These are phyloP conservation scores for Diogma glabrata DNA, from an alignment of 2,888 invertebrate genomes.

Conservation along the genomic window DNA sequence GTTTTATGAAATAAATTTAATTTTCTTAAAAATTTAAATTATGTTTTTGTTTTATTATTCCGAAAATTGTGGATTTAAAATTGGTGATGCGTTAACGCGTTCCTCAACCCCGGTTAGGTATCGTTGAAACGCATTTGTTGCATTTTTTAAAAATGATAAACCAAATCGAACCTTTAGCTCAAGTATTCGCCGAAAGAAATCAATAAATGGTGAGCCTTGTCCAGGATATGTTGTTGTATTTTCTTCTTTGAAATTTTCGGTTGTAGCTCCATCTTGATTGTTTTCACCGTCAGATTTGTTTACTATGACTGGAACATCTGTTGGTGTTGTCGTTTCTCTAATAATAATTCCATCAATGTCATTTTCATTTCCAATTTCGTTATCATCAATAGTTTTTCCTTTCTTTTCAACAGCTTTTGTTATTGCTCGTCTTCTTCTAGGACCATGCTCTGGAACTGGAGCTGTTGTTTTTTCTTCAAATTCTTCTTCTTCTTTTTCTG, in stretches of 20 bases:
- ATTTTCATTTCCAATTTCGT: slow-evolving; percentile 39
- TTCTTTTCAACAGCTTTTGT: slow-evolving; percentile 25
- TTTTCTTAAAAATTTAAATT: no score
- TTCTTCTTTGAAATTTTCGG: slow-evolving; percentile 17
- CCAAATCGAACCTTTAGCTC: slow-evolving; percentile 58
- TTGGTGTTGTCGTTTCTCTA: neutral
- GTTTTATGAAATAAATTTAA: no score
- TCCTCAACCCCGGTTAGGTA: slow-evolving; percentile 49
- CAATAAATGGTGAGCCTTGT: slow-evolving; percentile 25
- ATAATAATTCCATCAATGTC: slow-evolving; percentile 38
- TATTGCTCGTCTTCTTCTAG: slow-evolving; percentile 39
- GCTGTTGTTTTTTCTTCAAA: slow-evolving; percentile 43
- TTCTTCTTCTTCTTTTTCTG: slow-evolving; percentile 29
- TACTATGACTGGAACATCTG: neutral
- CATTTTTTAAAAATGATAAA: slow-evolving; percentile 52
- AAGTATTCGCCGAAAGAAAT: slow-evolving; percentile 49
- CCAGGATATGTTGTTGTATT: slow-evolving; percentile 10
- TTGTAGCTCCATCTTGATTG: slow-evolving; percentile 4
- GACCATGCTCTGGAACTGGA: slow-evolving; percentile 54
- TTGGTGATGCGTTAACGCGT: slow-evolving; percentile 14
- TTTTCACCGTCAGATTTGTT: neutral
- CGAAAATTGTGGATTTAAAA: slow-evolving; percentile 7
- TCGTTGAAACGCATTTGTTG: slow-evolving; percentile 52
- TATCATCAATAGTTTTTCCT: slow-evolving; percentile 35
- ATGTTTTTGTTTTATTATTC: no score